Conservation (phyloP, 2,888 invertebrate species). For the Ectobius pallidus region DNA sequence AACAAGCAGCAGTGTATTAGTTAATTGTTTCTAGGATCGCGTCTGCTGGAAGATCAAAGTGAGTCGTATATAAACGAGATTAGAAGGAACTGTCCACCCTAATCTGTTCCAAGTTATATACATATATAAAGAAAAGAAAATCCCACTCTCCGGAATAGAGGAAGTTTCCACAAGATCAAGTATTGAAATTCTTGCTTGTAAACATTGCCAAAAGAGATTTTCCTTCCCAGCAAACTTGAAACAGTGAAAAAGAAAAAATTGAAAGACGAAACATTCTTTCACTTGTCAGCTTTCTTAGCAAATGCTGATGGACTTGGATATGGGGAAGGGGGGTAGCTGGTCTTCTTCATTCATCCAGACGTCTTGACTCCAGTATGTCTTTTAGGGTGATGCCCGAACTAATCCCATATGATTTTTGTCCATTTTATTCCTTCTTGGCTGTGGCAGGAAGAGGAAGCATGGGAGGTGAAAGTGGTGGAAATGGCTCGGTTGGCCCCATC, state of each 20-base stretch:
- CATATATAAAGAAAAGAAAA: no score
- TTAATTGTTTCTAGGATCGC: no score
- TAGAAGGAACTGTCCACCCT: no score
- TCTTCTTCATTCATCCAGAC: constrained; percentile 12
- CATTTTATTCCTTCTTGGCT: constrained; percentile 27
- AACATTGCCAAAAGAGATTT: neutral
- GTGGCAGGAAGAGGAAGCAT: constrained; percentile 13
- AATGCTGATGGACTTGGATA: constrained; percentile 5
- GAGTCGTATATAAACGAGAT: no score
- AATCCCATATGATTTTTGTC: constrained; percentile 41
- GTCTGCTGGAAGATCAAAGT: no score
- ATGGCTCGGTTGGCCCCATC: constrained; percentile 10
- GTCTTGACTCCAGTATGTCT: neutral
- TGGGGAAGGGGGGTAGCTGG: neutral
- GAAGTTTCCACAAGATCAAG: no score
- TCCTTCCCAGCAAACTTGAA: neutral
- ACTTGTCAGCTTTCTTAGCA: constrained; percentile 15
- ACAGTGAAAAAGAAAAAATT: neutral
- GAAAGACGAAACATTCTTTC: neutral
- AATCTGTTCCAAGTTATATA: no score
- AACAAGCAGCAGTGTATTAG: no score
- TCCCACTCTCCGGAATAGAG: no score
- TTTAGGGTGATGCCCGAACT: constrained; percentile 26
- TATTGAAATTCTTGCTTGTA: no score
- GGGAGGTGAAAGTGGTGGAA: neutral